Percentiles rank a stretch among this genome's conserved stretches.
Conservation (phyloP, 2,888 invertebrate genomes). For the Leucania comma region DNA sequence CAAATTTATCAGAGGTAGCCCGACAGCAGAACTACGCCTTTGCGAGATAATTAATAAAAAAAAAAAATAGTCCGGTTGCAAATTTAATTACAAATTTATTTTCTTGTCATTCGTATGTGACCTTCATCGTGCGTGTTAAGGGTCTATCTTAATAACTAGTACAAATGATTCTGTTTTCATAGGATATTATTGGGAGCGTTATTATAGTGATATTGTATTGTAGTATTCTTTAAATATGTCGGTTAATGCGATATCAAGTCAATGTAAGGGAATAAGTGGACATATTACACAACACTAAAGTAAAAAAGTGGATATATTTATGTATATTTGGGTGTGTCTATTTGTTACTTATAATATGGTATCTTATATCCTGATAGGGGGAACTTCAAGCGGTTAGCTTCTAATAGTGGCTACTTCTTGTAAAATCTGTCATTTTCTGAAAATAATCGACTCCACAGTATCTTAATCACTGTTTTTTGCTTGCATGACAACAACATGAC, state of each 20-base stretch:
- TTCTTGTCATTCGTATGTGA: slow-evolving; percentile 76
- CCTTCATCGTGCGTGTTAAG: slow-evolving; percentile 66
- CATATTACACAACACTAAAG: no score
- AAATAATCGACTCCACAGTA: not conserved
- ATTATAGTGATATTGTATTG: not conserved
- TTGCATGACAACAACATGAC: no score
- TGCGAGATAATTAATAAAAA: slow-evolving; percentile 72
- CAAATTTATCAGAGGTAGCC: slow-evolving; percentile 67
- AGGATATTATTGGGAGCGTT: slow-evolving; percentile 7
- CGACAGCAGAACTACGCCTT: slow-evolving; percentile 70
- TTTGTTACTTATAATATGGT: no score
- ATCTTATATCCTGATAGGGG: no score
- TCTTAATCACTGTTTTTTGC: not conserved
- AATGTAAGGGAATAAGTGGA: no score
- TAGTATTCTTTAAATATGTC: not conserved
- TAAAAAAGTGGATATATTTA: no score
- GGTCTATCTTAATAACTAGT: slow-evolving; percentile 48
- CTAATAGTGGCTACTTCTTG: not conserved
- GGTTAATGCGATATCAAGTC: not conserved
- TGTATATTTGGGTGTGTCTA: no score
- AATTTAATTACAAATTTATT: slow-evolving; percentile 79
- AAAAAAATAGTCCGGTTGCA: slow-evolving; percentile 58
- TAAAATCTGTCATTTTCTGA: not conserved
- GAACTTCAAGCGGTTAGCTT: not conserved
- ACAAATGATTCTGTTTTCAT: slow-evolving; percentile 20